These are phyloP conservation scores for Phaonia tiefii DNA, from an alignment of 2,888 invertebrate genomes.

Conservation along the genomic window DNA sequence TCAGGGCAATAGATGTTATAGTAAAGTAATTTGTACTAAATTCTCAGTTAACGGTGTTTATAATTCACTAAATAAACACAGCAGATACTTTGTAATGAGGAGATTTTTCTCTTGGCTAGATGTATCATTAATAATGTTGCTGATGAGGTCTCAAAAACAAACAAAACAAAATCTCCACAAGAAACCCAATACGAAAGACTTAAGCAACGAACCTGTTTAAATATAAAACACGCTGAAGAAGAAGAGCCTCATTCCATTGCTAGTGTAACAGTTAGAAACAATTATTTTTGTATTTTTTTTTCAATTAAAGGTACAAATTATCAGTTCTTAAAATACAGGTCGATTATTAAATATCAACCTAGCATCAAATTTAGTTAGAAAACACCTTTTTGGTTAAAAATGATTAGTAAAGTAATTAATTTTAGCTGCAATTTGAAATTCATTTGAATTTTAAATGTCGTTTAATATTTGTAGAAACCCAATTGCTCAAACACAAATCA, in stretches of 20 bases:
- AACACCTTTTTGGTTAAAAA: too few relatives aligned
- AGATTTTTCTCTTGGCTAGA: not conserved
- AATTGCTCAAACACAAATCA: too few relatives aligned
- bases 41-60: conserved; percentile 3
- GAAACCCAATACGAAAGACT: conserved; percentile 17
- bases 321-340: too few relatives aligned
- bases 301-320: too few relatives aligned
- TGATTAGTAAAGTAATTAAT: too few relatives aligned
- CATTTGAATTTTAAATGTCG: too few relatives aligned
- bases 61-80: conserved; percentile 6
- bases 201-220: conserved; percentile 17
- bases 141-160: too few relatives aligned
- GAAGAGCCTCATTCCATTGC: not conserved
- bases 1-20: not conserved
- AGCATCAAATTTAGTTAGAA: too few relatives aligned
- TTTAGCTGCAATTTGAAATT: too few relatives aligned
- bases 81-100: not conserved
- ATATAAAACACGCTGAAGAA: not conserved
- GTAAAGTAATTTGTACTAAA: not conserved
- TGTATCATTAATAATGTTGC: conserved; percentile 19
- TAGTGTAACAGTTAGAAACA: not conserved
- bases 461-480: too few relatives aligned
- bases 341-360: too few relatives aligned
- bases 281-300: not conserved
- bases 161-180: too few relatives aligned